phyloP scores from a whole-genome alignment of 2,113 vertebrate genomes.

The cat (Felis catus) region DNA sequence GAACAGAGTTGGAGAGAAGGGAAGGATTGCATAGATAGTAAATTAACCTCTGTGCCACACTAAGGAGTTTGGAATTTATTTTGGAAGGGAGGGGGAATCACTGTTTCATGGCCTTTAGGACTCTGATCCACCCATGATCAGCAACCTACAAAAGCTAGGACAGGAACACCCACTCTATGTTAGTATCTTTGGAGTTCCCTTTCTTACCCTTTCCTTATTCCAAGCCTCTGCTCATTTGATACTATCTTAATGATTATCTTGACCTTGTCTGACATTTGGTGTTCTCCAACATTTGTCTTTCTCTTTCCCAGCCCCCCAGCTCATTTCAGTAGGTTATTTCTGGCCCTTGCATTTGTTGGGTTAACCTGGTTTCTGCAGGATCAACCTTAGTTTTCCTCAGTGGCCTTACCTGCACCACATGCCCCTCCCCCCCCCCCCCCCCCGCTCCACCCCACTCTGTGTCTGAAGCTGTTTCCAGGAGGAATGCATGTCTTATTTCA shows the following conservation, averaged over 20 bases:
- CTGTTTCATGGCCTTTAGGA: background rate
- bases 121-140: background rate
- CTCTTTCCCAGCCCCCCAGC: background rate
- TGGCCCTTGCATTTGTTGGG: background rate
- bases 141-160: background rate
- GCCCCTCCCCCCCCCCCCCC: too few species aligned
- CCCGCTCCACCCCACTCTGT: background rate
- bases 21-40: background rate
- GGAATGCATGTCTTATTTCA: background rate
- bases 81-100: background rate
- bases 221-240: background rate
- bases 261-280: background rate
- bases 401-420: background rate
- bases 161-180: fast-evolving
- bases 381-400: background rate
- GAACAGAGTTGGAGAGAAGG: background rate
- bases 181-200: background rate
- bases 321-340: background rate
- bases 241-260: background rate
- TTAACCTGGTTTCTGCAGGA: background rate
- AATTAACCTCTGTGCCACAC: background rate
- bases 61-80: background rate
- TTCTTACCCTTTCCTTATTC: background rate
- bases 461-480: background rate
- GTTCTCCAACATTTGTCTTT: background rate